Evolutionary conservation across 2,113 vertebrate species (phyloP), one percentile per base, ranked within the genome.

Genomic region (Neotoma lepida): DNA sequence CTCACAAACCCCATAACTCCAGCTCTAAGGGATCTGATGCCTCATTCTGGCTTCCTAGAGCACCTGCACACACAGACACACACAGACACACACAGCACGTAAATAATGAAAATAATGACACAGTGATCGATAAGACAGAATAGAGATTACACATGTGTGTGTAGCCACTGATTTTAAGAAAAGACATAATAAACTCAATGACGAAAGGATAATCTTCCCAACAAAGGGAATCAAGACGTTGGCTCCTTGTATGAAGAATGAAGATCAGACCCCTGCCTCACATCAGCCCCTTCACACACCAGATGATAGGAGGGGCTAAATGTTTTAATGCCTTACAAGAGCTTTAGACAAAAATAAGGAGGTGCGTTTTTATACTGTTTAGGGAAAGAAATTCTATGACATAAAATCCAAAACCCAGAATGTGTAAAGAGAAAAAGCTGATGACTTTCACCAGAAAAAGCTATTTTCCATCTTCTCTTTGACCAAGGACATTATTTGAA

Each of bases 81-180:
- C 46, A 77, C 76, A 78, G 0, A 44, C 24, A 51, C 24, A 51
- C 76, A 51, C 70, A 74, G 41, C 41, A 46, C 2, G 10, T 26
- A 56, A 80, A 56, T 49, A 80, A 80, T 22, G 51, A 54, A 77
- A 44, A 84, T 41, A 41, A 63, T 63, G 26, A 63, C 6, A 17
- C 7, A 26, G 33, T 4, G 35, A 89, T 8, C 28, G 78, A 28
- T 1, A 51, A 61, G 49, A 20, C n/a, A 33, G 44, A 49, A 10
- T 28, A 22, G 33, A 58, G 9, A 13, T 71, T 35, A 66, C 35
- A 0, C 13, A 24, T 2, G 46, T 41, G 6, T 1, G 4, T 0
- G 4, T 0, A 1, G 6, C 26, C 28, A 0, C 0, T 2, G 51
- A 4, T 26, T 64, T 71, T 2, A 49, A 68, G 10, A 46, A 39